Evolutionary conservation across 2,888 invertebrate species (phyloP).

Genomic region (Drosophila robusta): DNA sequence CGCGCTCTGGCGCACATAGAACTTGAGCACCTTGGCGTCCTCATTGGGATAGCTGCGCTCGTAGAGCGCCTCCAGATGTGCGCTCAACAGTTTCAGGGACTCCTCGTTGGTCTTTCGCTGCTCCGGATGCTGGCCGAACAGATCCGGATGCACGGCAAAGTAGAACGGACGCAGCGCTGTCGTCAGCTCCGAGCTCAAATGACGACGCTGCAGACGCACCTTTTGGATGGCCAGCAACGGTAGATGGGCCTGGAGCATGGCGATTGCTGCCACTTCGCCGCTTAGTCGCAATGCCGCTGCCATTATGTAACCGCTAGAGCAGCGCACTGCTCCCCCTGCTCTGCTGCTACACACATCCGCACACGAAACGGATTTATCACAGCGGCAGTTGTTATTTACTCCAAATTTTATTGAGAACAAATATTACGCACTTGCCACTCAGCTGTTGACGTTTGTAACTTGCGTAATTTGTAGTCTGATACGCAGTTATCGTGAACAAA

Average conservation of each 20-base stretch:
- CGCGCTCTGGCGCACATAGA: constrained; percentile 89
- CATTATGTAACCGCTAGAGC: constrained; percentile 65
- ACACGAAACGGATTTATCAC: constrained; percentile 13
- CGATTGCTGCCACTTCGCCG: constrained; percentile 5
- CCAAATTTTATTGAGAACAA: constrained; percentile 36
- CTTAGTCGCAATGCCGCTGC: constrained; percentile 38
- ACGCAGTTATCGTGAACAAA: constrained; percentile 1
- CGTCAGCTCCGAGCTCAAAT: constrained; percentile 89
- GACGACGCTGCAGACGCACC: constrained; percentile 21
- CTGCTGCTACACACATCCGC: constrained; percentile 36
- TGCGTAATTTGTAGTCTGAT: background rate
- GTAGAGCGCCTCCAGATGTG: constrained; percentile 92
- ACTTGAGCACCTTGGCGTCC: constrained; percentile 88
- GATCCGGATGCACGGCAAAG: constrained; percentile 97
- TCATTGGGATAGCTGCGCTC: constrained; percentile 85
- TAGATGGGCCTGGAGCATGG: constrained; percentile 11
- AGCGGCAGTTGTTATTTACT: constrained; percentile 31
- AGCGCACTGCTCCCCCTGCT: constrained; percentile 29
- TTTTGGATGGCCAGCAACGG: constrained; percentile 5
- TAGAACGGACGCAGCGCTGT: constrained; percentile 97
- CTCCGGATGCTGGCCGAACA: constrained; percentile 95
- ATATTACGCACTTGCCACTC: constrained; percentile 28
- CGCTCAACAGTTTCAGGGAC: constrained; percentile 94
- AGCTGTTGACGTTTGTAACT: constrained; percentile 34
- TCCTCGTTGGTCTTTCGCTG: constrained; percentile 96